Conservation (phyloP, 2,113 vertebrate genomes). For the Athene noctua region DNA sequence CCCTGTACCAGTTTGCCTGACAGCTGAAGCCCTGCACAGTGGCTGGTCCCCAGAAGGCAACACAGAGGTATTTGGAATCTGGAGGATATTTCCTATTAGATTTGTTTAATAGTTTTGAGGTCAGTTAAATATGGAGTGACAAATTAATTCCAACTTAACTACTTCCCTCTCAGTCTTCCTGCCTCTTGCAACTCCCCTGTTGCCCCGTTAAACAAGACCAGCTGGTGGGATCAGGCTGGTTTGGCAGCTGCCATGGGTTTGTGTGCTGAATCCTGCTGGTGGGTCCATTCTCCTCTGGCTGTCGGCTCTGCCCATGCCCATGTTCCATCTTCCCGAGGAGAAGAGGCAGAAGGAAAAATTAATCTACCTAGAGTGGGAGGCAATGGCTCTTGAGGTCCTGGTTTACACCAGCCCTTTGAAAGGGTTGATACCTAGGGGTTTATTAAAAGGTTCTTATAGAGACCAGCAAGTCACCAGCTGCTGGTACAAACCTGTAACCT, state of each 20-base stretch:
- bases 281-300: fast-evolving
- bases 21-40: background rate
- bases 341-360: background rate
- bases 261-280: background rate
- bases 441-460: background rate
- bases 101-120: constrained; percentile 57
- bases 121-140: constrained; percentile 48
- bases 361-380: fast-evolving
- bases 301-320: fast-evolving
- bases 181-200: background rate
- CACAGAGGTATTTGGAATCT: background rate
- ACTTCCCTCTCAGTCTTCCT: constrained; percentile 40
- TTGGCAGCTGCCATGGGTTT: background rate
- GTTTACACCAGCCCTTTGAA: background rate
- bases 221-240: background rate
- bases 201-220: constrained; percentile 10
- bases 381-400: background rate
- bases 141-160: constrained; percentile 64
- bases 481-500: background rate
- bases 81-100: constrained; percentile 44
- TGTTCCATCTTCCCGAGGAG: background rate
- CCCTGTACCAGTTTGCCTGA: background rate
- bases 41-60: background rate
- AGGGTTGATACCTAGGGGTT: background rate
- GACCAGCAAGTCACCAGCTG: background rate